A percentile compares a stretch with the other conserved stretches of the same genome.
Evolutionary conservation across 1,140 invertebrate genomes (phyloP).

Genomic region (Pseudomyrmex flavicornis): DNA sequence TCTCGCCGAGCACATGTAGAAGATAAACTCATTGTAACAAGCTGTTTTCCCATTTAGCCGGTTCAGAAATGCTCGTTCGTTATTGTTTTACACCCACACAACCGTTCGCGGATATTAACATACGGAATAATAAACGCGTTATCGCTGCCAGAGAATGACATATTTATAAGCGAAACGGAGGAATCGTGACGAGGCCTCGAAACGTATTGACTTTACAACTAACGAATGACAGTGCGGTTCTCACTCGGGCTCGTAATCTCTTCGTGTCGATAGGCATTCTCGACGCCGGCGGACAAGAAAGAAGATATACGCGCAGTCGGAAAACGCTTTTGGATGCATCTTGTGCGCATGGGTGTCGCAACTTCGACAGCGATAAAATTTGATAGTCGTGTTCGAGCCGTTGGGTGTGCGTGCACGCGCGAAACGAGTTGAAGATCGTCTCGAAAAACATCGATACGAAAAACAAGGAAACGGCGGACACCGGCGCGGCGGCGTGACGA

Average conservation of each 20-base stretch:
- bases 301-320: slow-evolving; percentile 46
- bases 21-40: too few species aligned
- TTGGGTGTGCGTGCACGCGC: slow-evolving; percentile 2
- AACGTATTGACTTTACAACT: slow-evolving; percentile 14
- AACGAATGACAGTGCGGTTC: not conserved
- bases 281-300: not conserved
- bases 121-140: not conserved
- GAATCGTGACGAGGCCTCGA: not conserved
- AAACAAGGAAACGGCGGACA: slow-evolving; percentile 24
- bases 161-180: slow-evolving; percentile 33
- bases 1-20: too few species aligned
- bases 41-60: too few species aligned
- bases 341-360: not conserved
- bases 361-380: slow-evolving; percentile 54
- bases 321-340: not conserved
- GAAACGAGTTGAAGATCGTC: slow-evolving; percentile 1
- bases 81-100: not conserved
- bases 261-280: not conserved
- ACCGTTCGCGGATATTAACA: too few species aligned
- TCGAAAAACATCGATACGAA: slow-evolving; percentile 25
- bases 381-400: slow-evolving; percentile 55
- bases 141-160: not conserved
- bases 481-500: not conserved
- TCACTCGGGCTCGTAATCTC: slow-evolving; percentile 16
- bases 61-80: too few species aligned